Conservation (phyloP, 2,888 invertebrate genomes). For the Salpingus planirostris region DNA sequence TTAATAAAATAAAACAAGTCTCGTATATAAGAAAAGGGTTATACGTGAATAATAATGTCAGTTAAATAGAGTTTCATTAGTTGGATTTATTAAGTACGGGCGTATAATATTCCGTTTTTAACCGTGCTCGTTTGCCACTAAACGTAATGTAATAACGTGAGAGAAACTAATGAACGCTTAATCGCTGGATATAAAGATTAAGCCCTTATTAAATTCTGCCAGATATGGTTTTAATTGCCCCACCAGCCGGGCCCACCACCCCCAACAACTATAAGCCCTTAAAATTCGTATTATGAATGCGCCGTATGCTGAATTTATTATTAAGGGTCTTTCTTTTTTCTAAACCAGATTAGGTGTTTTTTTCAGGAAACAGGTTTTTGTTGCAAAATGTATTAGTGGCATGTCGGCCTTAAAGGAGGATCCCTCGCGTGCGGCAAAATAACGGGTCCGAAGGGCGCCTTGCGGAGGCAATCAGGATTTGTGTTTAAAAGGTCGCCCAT, state of each 20-base stretch:
- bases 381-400: too few relatives aligned
- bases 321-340: too few relatives aligned
- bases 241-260: slow-evolving; percentile 14
- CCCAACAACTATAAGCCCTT: too few relatives aligned
- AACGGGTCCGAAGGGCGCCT: too few relatives aligned
- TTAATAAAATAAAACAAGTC: too few relatives aligned
- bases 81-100: slow-evolving; percentile 12
- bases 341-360: too few relatives aligned
- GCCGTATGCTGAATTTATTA: too few relatives aligned
- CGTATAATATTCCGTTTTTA: slow-evolving; percentile 15
- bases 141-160: slow-evolving; percentile 15
- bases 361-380: too few relatives aligned
- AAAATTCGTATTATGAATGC: slow-evolving; percentile 14
- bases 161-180: slow-evolving; percentile 20
- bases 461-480: slow-evolving; percentile 18
- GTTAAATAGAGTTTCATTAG: slow-evolving; percentile 11
- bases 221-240: slow-evolving; percentile 20
- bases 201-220: slow-evolving; percentile 20
- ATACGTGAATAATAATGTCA: too few relatives aligned
- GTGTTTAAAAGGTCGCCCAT: slow-evolving; percentile 18
- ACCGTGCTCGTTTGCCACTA: slow-evolving; percentile 11
- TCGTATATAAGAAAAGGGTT: too few relatives aligned
- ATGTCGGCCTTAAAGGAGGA: slow-evolving; percentile 8
- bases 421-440: slow-evolving; percentile 10
- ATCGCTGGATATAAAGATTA: slow-evolving; percentile 20